Evolutionary conservation across 2,797 vertebrate genomes (phyloP), one percentile per base, ranked within the genome.

Genomic region (Sebastes miniatus): DNA sequence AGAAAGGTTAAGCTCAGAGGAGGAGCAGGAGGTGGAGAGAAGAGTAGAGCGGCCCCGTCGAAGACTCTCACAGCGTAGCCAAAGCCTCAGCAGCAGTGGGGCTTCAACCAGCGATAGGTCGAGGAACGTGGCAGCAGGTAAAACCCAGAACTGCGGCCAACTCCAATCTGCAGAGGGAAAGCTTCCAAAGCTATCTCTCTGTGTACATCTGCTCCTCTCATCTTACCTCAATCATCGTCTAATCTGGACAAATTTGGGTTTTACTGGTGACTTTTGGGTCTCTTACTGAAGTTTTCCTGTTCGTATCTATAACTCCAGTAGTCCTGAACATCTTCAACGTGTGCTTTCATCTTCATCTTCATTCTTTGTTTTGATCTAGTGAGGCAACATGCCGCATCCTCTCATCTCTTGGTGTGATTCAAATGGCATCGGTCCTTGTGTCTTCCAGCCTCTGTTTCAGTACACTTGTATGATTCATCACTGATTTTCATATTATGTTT

Each of bases 91-190:
- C 87, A 83, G 81, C 90, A 86, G 84, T 61, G 36, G 86, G 85
- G 79, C 56, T 69, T 84, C 90, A 58, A 20, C 85, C 85, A 88
- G 91, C 88, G 31, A 80, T 75, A 86, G 90, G 87, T 89, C 85
- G 12, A 88, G 83, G 69, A 69, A 34, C 75, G 18, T 69, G 54
- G 79, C 84, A 85, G 88, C 94, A 96, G 96, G 95, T 96, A 96
- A 96, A 88, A 12, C 32, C 52, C 72, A 67, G 86, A 93, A 91
- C 83, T 59, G 67, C 81, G 63, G 79, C 84, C 86, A 61, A 32
- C 78, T 83, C 74, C 68, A 9, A 18, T 69, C 89, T 89, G 88
- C 86, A 84, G 77, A 80, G 71, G 65, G 64, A 70, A 77, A 20
- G 8, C 81, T 85, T 85, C 77, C 77, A 63, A 43, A 70, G 36